Conservation (phyloP, 2,797 vertebrate genomes). For the Fundulus diaphanus region DNA sequence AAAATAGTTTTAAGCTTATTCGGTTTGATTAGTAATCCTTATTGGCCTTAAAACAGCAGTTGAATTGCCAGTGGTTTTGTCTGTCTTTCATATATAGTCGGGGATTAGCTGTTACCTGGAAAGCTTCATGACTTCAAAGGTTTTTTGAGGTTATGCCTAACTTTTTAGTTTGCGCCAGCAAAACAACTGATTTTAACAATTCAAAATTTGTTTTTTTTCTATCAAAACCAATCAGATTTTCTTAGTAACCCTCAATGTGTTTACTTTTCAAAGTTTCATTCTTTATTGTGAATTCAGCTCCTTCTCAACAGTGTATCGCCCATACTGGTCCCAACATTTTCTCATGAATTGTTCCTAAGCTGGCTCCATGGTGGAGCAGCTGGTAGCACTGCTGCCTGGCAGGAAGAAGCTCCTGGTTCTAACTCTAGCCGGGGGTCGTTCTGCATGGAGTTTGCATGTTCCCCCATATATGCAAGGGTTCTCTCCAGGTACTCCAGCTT, state of each 20-base stretch:
- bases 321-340: not conserved
- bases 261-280: not conserved
- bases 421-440: not conserved
- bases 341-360: not conserved
- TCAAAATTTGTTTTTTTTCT: not conserved
- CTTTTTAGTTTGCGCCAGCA: not conserved
- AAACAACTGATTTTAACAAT: not conserved
- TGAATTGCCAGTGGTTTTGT: not conserved
- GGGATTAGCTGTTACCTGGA: not conserved
- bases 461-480: not conserved
- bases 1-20: not conserved
- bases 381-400: not conserved
- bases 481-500: not conserved
- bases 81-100: not conserved
- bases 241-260: not conserved
- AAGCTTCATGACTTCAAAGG: not conserved
- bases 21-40: not conserved
- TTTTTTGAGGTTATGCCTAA: not conserved
- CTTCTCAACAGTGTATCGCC: not conserved
- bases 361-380: not conserved
- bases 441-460: not conserved
- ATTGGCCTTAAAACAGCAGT: not conserved
- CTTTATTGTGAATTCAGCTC: not conserved
- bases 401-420: not conserved
- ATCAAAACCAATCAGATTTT: not conserved